These are phyloP conservation scores for Tipula vernalis DNA, from an alignment of 2,888 invertebrate species.

Conservation along the genomic window DNA sequence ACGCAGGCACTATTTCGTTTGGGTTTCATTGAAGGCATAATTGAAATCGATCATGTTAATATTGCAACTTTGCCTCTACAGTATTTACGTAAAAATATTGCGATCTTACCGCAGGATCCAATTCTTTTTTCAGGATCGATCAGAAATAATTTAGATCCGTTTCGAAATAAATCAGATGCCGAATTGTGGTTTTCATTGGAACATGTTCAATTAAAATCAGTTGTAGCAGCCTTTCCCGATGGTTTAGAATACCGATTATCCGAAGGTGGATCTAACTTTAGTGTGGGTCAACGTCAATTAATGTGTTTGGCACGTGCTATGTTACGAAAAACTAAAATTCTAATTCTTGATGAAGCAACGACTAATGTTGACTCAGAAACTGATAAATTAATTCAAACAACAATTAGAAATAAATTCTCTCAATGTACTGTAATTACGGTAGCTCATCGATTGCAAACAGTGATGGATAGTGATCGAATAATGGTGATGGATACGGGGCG, in stretches of 20 bases:
- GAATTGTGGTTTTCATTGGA: slow-evolving; percentile 58
- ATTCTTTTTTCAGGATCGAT: neutral
- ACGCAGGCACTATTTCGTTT: slow-evolving; percentile 45
- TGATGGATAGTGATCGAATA: slow-evolving; percentile 80
- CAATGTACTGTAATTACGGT: slow-evolving; percentile 81
- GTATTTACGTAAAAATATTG: slow-evolving; percentile 45
- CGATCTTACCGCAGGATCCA: slow-evolving; percentile 46
- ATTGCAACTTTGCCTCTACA: slow-evolving; percentile 40
- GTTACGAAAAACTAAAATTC: slow-evolving; percentile 42
- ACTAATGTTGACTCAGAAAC: slow-evolving; percentile 73
- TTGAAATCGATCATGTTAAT: slow-evolving; percentile 48
- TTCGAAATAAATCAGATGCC: slow-evolving; percentile 46
- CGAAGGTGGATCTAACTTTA: slow-evolving; percentile 63
- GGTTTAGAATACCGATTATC: slow-evolving; percentile 42
- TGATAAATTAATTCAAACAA: slow-evolving; percentile 69
- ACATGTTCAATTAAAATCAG: slow-evolving; percentile 55
- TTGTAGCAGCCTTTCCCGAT: slow-evolving; percentile 32
- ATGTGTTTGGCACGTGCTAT: slow-evolving; percentile 71
- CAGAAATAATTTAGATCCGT: neutral
- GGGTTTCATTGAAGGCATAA: slow-evolving; percentile 49
- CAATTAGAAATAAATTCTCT: slow-evolving; percentile 65
- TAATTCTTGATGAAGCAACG: slow-evolving; percentile 61
- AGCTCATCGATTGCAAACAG: slow-evolving; percentile 81
- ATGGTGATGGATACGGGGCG: slow-evolving; percentile 68
- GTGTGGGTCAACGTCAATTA: slow-evolving; percentile 69